These are phyloP conservation scores for Lagodon rhomboides DNA, from an alignment of 2,797 vertebrate genomes.

Conservation along the genomic window DNA sequence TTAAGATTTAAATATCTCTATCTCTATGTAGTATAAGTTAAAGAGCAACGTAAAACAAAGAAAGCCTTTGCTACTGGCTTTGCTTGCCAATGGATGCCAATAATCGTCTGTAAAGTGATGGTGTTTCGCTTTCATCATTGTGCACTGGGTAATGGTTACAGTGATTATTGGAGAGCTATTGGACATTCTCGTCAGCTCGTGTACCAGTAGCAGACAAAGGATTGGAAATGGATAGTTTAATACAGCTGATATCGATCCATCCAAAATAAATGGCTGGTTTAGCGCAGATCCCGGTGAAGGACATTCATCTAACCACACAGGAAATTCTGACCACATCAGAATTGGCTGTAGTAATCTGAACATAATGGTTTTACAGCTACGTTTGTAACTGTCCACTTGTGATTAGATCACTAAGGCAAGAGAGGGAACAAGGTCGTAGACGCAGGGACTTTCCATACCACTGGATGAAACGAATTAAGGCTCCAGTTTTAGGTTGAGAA, in stretches of 20 bases:
- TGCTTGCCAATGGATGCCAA: not conserved
- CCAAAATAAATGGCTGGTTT: conserved; percentile 4
- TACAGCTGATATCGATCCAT: conserved; percentile 15
- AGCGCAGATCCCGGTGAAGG: not conserved
- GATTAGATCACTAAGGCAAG: conserved; percentile 22
- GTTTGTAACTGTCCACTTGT: conserved; percentile 20
- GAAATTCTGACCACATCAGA: conserved; percentile 16
- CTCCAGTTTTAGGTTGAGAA: conserved; percentile 35
- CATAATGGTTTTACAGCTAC: not conserved
- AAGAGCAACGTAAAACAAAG: not conserved
- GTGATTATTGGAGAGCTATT: conserved; percentile 28
- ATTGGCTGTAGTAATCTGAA: not conserved
- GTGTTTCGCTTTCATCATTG: conserved; percentile 12
- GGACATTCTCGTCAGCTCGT: conserved; percentile 5
- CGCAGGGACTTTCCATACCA: conserved; percentile 8
- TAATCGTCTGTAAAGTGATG: conserved; percentile 14
- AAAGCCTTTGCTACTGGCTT: not conserved
- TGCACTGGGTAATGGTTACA: conserved; percentile 6
- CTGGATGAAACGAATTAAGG: conserved; percentile 22
- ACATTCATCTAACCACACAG: conserved; percentile 21
- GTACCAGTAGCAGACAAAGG: conserved; percentile 19
- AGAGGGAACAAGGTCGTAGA: conserved; percentile 31
- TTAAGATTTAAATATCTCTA: not conserved
- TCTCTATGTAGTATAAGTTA: too few species aligned
- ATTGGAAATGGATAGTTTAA: conserved; percentile 28